Conservation (phyloP, 2,113 vertebrate genomes). For the Dascyllus trimaculatus region DNA sequence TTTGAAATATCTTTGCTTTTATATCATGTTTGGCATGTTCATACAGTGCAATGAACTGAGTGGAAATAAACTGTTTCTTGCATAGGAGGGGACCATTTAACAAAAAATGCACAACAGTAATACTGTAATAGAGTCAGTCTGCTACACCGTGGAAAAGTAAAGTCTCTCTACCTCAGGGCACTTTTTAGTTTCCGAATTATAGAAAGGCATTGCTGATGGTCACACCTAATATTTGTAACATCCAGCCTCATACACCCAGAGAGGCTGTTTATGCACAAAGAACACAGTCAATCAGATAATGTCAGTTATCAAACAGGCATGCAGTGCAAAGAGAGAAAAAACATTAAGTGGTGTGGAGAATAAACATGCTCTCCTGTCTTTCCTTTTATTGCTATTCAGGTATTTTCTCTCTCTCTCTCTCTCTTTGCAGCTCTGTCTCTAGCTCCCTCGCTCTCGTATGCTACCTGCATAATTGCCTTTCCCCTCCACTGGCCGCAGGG, state of each 20-base stretch:
- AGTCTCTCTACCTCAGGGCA: conserved; percentile 16
- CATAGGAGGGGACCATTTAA: background rate
- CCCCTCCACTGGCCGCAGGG: conserved; percentile 76
- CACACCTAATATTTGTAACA: conserved; percentile 40
- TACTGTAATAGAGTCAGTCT: background rate
- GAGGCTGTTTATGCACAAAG: conserved; percentile 37
- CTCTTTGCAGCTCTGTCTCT: conserved; percentile 26
- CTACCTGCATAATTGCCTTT: conserved; percentile 85
- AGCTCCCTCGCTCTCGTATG: conserved; percentile 57
- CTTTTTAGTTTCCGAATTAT: conserved; percentile 38
- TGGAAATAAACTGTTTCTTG: background rate
- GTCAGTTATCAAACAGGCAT: conserved; percentile 52
- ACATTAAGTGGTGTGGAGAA: conserved; percentile 52
- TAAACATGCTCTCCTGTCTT: conserved; percentile 43
- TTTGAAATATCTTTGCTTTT: background rate
- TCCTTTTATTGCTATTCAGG: conserved; percentile 55
- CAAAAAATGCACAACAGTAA: background rate
- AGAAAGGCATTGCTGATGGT: conserved; percentile 31
- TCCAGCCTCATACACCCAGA: conserved; percentile 27
- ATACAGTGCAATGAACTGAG: background rate
- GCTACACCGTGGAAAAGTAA: conserved; percentile 7
- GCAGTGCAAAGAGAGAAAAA: conserved; percentile 47
- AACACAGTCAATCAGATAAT: conserved; percentile 51
- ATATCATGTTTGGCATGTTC: background rate
- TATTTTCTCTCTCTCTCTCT: conserved; percentile 38